Base-by-base conservation (phyloP, 92 coral and sea anemone species). In the Bergia puertoricense region DNA sequence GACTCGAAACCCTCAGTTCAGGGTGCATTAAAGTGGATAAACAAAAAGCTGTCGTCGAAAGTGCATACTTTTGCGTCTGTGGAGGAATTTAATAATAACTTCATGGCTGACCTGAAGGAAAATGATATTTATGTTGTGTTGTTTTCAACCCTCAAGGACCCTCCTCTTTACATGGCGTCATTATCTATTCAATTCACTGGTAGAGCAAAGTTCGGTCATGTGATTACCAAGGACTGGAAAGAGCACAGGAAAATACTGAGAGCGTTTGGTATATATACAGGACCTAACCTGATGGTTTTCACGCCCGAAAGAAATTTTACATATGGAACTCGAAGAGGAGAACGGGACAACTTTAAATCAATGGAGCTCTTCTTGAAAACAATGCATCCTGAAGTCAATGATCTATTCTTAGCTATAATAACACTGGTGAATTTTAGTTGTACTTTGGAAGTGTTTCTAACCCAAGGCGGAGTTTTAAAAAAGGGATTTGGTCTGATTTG, bases 311-410 rank as follows among this genome's bases (percentile, higher is more conserved):
- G 92, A 51, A 86, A 89, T 76, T 92, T 92, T 89, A 92, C 90
- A 14, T 97, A 96, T 72, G 99, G 99, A 10, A 44, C 81, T 11
- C 82, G 96, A 86, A 94, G 88, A 81, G 99, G 99, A 80, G 99
- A 97, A 40, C 79, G 91, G 77, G 78, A 93, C 75, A 90, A 91
- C 46, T 97, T 91, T 77, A 81, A 74, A 45, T 88, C 94, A 1
- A 86, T 97, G 88, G 94, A 97, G 54, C 86, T 97, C 45, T 97
- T 92, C 81, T 80, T 97, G 40, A 95, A 89, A 85, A 95, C 97
- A 40, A 87, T 97, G 30, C 96, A 97, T 72, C 99, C 99, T 8
- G 99, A 97, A 88, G 97, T 92, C 46, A 97, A 97, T 88, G 99
- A 97, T 69, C 77, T 97, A 54, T 97, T 97, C 81, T 80, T 95